These are phyloP conservation scores for Zootoca vivipara DNA, from an alignment of 2,113 vertebrate genomes.

Conservation along the genomic window DNA sequence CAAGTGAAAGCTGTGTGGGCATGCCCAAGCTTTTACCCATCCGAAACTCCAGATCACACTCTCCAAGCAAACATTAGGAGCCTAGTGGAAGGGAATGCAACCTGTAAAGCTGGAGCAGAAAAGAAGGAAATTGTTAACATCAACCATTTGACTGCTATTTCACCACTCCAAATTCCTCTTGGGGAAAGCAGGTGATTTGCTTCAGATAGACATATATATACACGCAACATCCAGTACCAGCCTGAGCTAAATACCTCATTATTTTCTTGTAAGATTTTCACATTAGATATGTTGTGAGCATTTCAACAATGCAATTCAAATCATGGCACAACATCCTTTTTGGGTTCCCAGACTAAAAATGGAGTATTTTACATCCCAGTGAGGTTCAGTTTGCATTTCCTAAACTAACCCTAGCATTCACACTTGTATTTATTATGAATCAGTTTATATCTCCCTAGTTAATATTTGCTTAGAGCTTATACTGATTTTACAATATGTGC, in stretches of 20 bases:
- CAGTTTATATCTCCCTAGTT: slow-evolving; percentile 80
- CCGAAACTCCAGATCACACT: not conserved
- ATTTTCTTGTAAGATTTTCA: not conserved
- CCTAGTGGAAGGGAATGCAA: too few relatives aligned
- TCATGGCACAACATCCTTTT: not conserved
- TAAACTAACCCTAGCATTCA: slow-evolving; percentile 76
- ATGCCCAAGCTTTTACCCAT: not conserved
- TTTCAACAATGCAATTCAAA: not conserved
- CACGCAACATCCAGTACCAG: not conserved
- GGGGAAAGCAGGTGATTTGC: not conserved
- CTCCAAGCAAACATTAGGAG: not conserved
- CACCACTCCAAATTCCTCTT: not conserved
- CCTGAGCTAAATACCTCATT: not conserved
- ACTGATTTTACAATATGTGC: slow-evolving; percentile 81
- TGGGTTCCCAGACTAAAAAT: slow-evolving; percentile 36
- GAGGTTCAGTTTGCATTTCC: slow-evolving; percentile 63
- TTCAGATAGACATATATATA: not conserved
- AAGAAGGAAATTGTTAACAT: not conserved
- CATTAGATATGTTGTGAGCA: not conserved
- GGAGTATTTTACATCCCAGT: slow-evolving; percentile 35
- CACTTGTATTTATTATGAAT: slow-evolving; percentile 81
- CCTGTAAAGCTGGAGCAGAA: too few relatives aligned
- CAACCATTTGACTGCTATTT: too few relatives aligned
- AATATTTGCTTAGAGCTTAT: slow-evolving; percentile 82
- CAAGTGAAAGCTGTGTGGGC: not conserved